Base-by-base conservation (phyloP, 2,888 invertebrate genomes). In the Leuctra nigra region DNA sequence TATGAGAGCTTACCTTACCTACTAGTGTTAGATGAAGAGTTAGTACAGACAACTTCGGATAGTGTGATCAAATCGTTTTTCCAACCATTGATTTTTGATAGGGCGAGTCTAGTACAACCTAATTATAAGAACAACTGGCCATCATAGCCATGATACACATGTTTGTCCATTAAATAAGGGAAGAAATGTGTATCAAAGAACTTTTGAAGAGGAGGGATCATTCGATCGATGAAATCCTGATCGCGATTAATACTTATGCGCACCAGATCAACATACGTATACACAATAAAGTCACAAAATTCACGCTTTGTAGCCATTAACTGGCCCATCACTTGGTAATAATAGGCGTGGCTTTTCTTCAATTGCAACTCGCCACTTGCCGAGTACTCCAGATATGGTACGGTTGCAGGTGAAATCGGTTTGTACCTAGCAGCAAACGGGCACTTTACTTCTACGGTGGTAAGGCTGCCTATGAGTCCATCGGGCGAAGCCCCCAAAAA, bases 361-460 rank as follows among this genome's bases (percentile, higher is more conserved):
- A 60, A 24, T 18, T 55, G 53, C 29, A 55, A 53, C n/a, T 56
- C 53, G 4, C 54, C 55, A n/a, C n/a, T n/a, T n/a, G n/a, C n/a
- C n/a, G n/a, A n/a, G n/a, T n/a, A n/a, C n/a, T 53, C 33, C 23
- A 61, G 18, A 23, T 60, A 61, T 54, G 57, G 41, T 4, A 61
- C 57, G 22, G 57, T 56, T 41, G 57, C 23, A 29, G 58, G 25
- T 16, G 55, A 33, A 46, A 61, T 57, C n/a, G 13, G 46, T 33
- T 56, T 3, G 14, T 48, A n/a, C 4, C 39, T 54, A 4, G 57
- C 55, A 29, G 53, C 38, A 56, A 20, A 54, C 4, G 58, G 58
- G 44, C 57, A 59, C 44, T 62, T 61, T 11, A 62, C 61, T 58
- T 61, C 62, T 14, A 61, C 24, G 29, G 53, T 53, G 18, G 52